phyloP scores from a whole-genome alignment of 2,888 invertebrate species.

The Andrena dorsata region DNA sequence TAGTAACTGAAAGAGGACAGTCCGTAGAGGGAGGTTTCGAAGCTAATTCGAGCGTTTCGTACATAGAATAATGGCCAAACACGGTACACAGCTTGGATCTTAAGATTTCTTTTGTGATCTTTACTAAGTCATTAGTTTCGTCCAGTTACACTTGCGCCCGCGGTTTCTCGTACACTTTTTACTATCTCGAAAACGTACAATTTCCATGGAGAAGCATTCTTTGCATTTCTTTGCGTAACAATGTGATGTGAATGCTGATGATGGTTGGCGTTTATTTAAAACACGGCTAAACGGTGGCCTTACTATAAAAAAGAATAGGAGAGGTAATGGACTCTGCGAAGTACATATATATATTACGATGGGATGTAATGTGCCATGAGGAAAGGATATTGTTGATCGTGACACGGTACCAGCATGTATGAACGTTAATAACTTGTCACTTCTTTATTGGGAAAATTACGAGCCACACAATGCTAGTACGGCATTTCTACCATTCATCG shows the following conservation, averaged over 20 bases:
- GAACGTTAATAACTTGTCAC: conserved; percentile 17
- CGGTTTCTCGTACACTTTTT: conserved; percentile 14
- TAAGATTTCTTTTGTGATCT: conserved; percentile 33
- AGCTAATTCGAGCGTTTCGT: conserved; percentile 33
- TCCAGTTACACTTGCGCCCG: conserved; percentile 21
- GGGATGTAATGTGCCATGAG: conserved; percentile 57
- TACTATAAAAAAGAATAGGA: conserved; percentile 49
- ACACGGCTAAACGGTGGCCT: conserved; percentile 54
- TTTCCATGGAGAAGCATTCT: conserved; percentile 38
- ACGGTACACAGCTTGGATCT: conserved; percentile 35
- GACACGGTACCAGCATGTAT: conserved; percentile 16
- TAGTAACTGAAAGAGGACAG: conserved; percentile 29
- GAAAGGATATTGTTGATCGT: conserved; percentile 27
- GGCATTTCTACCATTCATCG: conserved; percentile 29
- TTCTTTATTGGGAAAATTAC: conserved; percentile 24
- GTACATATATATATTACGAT: conserved; percentile 34
- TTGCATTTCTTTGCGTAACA: conserved; percentile 44
- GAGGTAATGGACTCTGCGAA: conserved; percentile 54
- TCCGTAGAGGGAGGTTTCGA: conserved; percentile 26
- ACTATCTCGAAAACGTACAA: conserved; percentile 13
- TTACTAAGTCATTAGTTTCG: conserved; percentile 28
- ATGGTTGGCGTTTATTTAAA: conserved; percentile 29
- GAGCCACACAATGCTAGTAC: conserved; percentile 21
- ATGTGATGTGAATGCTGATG: conserved; percentile 5
- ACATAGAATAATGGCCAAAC: conserved; percentile 35